These are phyloP conservation scores for Calyptommatus sinebrachiatus DNA, from an alignment of 2,113 vertebrate species.

Conservation along the genomic window DNA sequence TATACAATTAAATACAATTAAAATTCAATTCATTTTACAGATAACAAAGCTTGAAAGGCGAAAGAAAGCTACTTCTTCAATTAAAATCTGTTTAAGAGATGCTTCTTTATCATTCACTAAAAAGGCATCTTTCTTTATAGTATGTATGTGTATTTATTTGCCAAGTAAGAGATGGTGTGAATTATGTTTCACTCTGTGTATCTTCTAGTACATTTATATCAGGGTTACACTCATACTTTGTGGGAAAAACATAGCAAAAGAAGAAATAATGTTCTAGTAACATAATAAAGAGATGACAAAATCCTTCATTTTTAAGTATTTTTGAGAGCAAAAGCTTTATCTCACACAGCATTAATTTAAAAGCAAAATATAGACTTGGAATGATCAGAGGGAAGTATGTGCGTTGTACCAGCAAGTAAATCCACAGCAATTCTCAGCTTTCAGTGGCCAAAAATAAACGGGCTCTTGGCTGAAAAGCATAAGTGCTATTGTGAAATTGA, in stretches of 20 bases:
- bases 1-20: too few relatives aligned
- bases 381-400: slow-evolving; percentile 1
- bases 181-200: neutral
- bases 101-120: too few relatives aligned
- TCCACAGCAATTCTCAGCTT: slow-evolving; percentile 61
- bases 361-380: slow-evolving; percentile 44
- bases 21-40: too few relatives aligned
- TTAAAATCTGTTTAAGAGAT: too few relatives aligned
- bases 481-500: slow-evolving; percentile 85
- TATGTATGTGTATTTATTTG: neutral
- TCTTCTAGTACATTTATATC: neutral
- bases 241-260: neutral
- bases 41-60: too few relatives aligned
- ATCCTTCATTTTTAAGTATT: neutral
- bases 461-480: slow-evolving; percentile 77
- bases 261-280: neutral
- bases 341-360: neutral
- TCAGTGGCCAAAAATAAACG: slow-evolving; percentile 73
- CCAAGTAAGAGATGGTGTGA: neutral
- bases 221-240: neutral
- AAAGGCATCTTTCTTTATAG: too few relatives aligned
- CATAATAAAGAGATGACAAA: neutral
- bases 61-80: too few relatives aligned
- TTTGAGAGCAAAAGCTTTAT: neutral
- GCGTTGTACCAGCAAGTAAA: slow-evolving; percentile 3